phyloP scores from a whole-genome alignment of 2,113 vertebrate genomes.

The Brachirus orientalis region DNA sequence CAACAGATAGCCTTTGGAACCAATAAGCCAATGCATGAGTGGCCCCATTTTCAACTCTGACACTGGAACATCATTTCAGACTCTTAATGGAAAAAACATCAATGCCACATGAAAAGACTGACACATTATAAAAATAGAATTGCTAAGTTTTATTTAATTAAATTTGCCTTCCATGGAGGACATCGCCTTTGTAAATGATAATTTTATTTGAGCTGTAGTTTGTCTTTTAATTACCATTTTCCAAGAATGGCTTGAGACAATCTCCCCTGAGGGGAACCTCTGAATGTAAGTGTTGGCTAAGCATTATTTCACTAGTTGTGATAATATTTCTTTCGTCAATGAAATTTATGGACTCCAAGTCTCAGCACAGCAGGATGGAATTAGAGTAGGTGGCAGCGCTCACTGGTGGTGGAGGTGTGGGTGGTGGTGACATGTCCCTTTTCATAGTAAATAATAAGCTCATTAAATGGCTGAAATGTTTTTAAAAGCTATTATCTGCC shows the following conservation, averaged over 20 bases:
- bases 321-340: conserved; percentile 63
- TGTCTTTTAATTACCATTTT: conserved; percentile 67
- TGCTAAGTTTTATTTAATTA: conserved; percentile 43
- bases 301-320: conserved; percentile 64
- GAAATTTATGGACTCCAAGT: conserved; percentile 50
- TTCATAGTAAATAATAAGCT: conserved; percentile 76
- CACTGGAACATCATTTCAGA: conserved; percentile 45
- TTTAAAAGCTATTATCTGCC: conserved; percentile 79
- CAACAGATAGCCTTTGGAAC: conserved; percentile 34
- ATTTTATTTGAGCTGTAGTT: conserved; percentile 24
- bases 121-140: conserved; percentile 50
- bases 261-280: conserved; percentile 49
- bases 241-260: conserved; percentile 58
- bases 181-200: conserved; percentile 33
- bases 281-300: conserved; percentile 48
- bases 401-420: conserved; percentile 7
- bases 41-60: conserved; percentile 57
- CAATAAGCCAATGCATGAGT: conserved; percentile 48
- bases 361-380: conserved; percentile 30
- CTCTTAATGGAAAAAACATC: conserved; percentile 42
- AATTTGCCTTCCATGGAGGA: conserved; percentile 43
- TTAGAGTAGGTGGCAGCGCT: conserved; percentile 45
- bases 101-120: conserved; percentile 43
- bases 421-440: conserved; percentile 55
- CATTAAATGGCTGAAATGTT: conserved; percentile 77